phyloP scores from a whole-genome alignment of 2,113 vertebrate genomes.

The Morone chrysops region DNA sequence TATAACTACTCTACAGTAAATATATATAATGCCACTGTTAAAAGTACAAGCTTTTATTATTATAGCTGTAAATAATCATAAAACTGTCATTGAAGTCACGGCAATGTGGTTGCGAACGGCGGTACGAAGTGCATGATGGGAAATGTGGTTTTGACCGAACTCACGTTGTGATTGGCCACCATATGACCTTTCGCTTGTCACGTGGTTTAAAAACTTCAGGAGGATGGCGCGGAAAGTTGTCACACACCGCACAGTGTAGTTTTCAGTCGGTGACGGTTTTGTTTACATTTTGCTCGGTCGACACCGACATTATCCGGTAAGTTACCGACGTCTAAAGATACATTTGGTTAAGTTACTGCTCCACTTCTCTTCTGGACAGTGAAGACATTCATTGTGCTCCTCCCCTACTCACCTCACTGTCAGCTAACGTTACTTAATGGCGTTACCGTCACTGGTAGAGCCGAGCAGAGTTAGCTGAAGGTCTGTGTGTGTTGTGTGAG shows the following conservation, averaged over 20 bases:
- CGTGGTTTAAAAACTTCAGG: constrained; percentile 75
- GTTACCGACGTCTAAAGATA: background rate
- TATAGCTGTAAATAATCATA: background rate
- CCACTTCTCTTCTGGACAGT: background rate
- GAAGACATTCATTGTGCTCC: background rate
- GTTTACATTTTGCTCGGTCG: background rate
- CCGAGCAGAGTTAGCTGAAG: background rate
- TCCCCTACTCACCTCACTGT: background rate
- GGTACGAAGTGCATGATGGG: constrained; percentile 52
- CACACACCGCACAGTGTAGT: background rate
- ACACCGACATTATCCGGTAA: constrained; percentile 22
- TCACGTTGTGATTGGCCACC: constrained; percentile 58
- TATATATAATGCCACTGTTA: background rate
- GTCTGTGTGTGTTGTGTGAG: background rate
- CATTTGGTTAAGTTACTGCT: accelerated
- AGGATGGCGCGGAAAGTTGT: constrained; percentile 78
- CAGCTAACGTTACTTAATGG: background rate
- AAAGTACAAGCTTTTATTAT: background rate
- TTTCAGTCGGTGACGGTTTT: background rate
- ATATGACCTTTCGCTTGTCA: constrained; percentile 71
- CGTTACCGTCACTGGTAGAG: background rate
- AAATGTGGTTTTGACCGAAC: constrained; percentile 42
- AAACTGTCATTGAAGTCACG: background rate
- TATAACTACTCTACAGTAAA: too few relatives aligned
- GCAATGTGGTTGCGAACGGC: accelerated